phyloP scores from a whole-genome alignment of 2,888 invertebrate genomes.

The Orthosia gracilis region DNA sequence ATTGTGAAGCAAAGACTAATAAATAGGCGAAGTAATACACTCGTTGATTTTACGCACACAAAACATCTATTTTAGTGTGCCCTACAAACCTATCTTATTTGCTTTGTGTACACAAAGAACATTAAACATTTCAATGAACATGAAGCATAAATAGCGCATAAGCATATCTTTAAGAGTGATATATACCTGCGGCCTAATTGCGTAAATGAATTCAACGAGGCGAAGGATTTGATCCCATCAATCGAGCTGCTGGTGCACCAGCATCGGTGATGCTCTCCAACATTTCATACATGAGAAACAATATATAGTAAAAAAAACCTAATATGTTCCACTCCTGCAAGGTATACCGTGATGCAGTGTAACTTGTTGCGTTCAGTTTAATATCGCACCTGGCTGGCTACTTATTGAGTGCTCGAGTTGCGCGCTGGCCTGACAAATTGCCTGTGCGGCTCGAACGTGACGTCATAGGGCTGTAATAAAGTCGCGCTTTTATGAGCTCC shows the following conservation, averaged over 20 bases:
- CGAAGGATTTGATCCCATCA: too few species aligned
- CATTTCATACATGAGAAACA: background rate
- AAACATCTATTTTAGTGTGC: too few species aligned
- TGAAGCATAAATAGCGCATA: background rate
- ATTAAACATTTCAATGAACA: background rate
- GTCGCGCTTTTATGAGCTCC: constrained; percentile 45
- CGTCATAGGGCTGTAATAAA: constrained; percentile 61
- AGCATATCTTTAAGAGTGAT: background rate
- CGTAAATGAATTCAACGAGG: too few species aligned
- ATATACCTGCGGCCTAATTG: too few species aligned
- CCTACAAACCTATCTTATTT: too few species aligned
- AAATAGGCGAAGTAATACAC: too few species aligned
- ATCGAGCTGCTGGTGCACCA: too few species aligned
- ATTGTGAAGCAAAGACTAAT: too few species aligned
- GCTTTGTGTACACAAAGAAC: too few species aligned
- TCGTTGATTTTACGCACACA: too few species aligned
- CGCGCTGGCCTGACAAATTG: constrained; percentile 67
- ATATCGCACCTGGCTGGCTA: constrained; percentile 69
- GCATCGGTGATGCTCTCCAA: background rate
- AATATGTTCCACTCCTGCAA: background rate
- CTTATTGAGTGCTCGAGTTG: constrained; percentile 68
- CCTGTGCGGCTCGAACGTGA: constrained; percentile 57
- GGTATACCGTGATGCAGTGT: background rate
- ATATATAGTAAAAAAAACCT: background rate
- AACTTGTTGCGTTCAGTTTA: constrained; percentile 68